Conservation (phyloP, 2,113 vertebrate species). For the Sinosuthora webbiana region DNA sequence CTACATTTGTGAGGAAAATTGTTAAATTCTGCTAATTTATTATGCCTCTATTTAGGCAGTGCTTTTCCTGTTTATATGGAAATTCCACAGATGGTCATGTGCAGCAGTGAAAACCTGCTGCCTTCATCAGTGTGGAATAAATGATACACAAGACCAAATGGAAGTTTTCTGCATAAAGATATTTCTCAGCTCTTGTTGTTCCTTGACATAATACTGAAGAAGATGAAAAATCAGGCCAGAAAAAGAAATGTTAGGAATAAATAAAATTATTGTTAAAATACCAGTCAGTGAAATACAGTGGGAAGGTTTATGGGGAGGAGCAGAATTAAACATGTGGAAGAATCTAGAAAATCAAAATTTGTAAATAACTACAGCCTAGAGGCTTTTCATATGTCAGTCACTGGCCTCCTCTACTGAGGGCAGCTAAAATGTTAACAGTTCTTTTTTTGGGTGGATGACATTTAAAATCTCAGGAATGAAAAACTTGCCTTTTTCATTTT, state of each 20-base stretch:
- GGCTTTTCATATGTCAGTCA: slow-evolving; percentile 33
- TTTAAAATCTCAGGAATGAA: slow-evolving; percentile 30
- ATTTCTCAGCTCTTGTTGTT: background rate
- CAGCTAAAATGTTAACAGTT: slow-evolving; percentile 14
- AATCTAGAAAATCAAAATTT: slow-evolving; percentile 29
- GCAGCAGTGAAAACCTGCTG: background rate
- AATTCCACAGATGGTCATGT: background rate
- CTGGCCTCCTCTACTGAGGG: background rate
- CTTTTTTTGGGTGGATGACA: slow-evolving; percentile 14
- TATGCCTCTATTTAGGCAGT: background rate
- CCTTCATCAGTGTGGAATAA: background rate
- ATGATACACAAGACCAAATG: background rate
- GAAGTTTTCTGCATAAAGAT: background rate
- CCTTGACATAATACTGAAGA: background rate
- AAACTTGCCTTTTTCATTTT: background rate
- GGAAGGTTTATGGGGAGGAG: background rate
- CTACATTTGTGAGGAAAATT: background rate
- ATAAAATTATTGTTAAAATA: background rate
- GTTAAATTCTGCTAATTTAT: background rate
- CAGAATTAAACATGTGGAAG: background rate
- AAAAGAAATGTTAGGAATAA: background rate
- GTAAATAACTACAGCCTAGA: slow-evolving; percentile 21
- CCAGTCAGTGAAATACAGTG: background rate
- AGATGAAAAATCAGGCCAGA: background rate
- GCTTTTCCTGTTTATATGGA: background rate